Base-by-base conservation (phyloP, 2,888 invertebrate species). In the Prosopocoilus inquinatus region DNA sequence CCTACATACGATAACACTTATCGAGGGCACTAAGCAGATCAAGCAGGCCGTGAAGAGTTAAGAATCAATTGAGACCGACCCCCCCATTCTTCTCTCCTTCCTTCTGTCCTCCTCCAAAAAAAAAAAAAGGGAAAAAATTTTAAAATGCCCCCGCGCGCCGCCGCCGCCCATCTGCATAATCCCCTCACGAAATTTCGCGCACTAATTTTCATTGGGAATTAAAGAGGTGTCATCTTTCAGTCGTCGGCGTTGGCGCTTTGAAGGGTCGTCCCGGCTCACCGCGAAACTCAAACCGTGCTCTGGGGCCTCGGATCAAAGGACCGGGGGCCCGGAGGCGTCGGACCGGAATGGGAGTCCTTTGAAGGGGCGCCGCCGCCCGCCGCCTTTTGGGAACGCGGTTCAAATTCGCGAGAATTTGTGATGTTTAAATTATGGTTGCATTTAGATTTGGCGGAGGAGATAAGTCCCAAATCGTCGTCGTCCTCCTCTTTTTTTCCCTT, bases 211-310 rank as follows among this genome's bases (percentile, higher is more conserved):
- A 71, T 70, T 70, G 73, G 73, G 73, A 75, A 74, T 75, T 74
- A 74, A 73, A 73, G 70, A 74, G 72, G 75, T 75, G 74, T 75
- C 74, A 73, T 72, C 72, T 74, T 73, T 73, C 72, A 69, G 71
- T 66, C 71, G 71, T 66, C 71, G 67, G 67, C 68, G 67, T 67
- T 61, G 55, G 66, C 67, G 71, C 71, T 71, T 72, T 72, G 71
- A 71, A 65, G 62, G 65, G 66, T 65, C 68, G 63, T 63, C 59
- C 60, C 59, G 58, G 53, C 53, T 58, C 53, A 62, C 64, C 59
- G 61, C 69, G 69, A 67, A 70, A 71, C 67, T 70, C 69, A 67
- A 70, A 69, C 70, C 67, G 70, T 60, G 70, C 71, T 69, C 66
- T 62, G 69, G 70, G 69, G 64, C 59, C 61, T 60, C 48, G 59